Evolutionary conservation across 2,888 invertebrate genomes (phyloP), one percentile per base, ranked within the genome.

Genomic region (Oxystoma pomonae): DNA sequence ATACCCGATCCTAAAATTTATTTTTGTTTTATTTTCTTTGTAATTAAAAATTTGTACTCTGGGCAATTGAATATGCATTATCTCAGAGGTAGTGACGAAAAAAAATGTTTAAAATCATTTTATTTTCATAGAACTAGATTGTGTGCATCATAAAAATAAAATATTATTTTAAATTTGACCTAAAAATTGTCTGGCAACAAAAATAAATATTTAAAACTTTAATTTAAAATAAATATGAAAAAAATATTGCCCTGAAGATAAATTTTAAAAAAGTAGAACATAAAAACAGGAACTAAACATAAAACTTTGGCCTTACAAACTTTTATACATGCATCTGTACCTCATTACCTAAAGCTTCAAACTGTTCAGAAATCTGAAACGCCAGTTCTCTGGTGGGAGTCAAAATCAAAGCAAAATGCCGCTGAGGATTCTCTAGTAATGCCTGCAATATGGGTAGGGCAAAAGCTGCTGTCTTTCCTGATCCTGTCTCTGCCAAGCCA

Each of bases 321-420:
- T n/a, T n/a, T n/a, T n/a, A n/a, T n/a, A n/a, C n/a, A n/a, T n/a
- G n/a, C n/a, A n/a, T n/a, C n/a, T n/a, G n/a, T n/a, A n/a, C n/a
- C n/a, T 57, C 50, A 80, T 82, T 81, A 91, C 92, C 98, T 65
- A 99, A 83, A 1, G 98, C 98, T 79, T 97, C 95, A 83, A 99
- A 96, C 77, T 99, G 99, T 81, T 99, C 98, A 0, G 94, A 92
- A 75, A 99, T 99, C 81, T 99, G 99, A 78, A 96, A 96, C 1
- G 99, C 99, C 73, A 99, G 83, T 81, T 99, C 99, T 80, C 99
- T 86, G 0, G 99, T 99, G 0, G 99, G 99, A 16, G 99, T 98
- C 59, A 99, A 80, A 69, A 99, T 84, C 0, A 98, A 82, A 0
- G 96, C 96, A 81, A 96, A 99, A 75, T 97, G 90, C 77, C 97